phyloP scores from a whole-genome alignment of 2,797 vertebrate species.

The Argyrosomus regius region DNA sequence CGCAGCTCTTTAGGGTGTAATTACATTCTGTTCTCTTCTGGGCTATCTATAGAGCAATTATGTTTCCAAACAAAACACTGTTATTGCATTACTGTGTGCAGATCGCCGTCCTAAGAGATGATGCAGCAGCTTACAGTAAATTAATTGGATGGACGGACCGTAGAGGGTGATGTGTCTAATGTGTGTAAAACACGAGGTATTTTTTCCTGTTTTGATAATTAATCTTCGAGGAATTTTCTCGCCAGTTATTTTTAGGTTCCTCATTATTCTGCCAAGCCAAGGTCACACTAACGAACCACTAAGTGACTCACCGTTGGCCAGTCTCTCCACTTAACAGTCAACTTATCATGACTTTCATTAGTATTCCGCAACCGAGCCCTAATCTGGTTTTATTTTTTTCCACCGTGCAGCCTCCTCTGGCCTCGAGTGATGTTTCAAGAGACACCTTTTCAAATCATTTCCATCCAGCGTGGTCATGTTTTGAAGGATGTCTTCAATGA shows the following conservation, averaged over 20 bases:
- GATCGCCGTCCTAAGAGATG: slow-evolving; percentile 58
- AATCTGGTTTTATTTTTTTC: slow-evolving; percentile 60
- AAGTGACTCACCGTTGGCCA: slow-evolving; percentile 69
- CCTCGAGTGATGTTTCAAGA: slow-evolving; percentile 64
- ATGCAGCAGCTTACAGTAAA: slow-evolving; percentile 59
- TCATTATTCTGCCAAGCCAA: slow-evolving; percentile 68
- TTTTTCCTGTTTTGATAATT: slow-evolving; percentile 65
- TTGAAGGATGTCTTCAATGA: neutral
- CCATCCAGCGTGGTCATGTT: neutral
- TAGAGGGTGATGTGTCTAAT: slow-evolving; percentile 30
- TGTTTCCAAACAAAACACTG: slow-evolving; percentile 55
- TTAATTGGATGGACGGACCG: slow-evolving; percentile 66
- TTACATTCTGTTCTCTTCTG: slow-evolving; percentile 58
- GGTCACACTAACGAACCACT: slow-evolving; percentile 68
- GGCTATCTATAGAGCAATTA: slow-evolving; percentile 71
- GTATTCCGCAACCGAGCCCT: slow-evolving; percentile 52
- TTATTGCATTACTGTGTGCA: slow-evolving; percentile 60
- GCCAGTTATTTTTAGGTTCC: slow-evolving; percentile 54
- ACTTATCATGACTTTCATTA: slow-evolving; percentile 63
- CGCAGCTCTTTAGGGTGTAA: slow-evolving; percentile 61
- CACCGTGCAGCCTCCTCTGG: slow-evolving; percentile 43
- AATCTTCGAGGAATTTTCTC: slow-evolving; percentile 66
- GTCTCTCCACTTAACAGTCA: slow-evolving; percentile 73
- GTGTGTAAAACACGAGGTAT: slow-evolving; percentile 57
- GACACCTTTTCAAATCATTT: slow-evolving; percentile 71